Evolutionary conservation across 2,797 vertebrate genomes (phyloP).

Genomic region (Muscicapa striata): DNA sequence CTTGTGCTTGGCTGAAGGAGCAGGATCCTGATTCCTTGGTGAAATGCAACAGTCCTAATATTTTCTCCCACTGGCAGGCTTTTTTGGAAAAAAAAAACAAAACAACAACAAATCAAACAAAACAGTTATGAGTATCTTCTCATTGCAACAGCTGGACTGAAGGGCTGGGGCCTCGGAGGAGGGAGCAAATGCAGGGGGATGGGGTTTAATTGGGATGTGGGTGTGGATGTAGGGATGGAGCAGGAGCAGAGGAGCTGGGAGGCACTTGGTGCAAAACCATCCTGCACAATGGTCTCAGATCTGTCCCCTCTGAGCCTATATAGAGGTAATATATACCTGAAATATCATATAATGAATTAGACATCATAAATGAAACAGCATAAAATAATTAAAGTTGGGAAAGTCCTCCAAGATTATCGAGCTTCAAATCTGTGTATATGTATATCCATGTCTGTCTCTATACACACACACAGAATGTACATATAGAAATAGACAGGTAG

Average conservation of each 20-base stretch:
- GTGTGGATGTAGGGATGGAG: rapidly evolving
- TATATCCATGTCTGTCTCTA: neutral
- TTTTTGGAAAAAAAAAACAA: neutral
- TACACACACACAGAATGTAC: no score
- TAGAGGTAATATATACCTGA: no score
- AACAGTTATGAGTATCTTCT: neutral
- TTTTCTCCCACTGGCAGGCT: rapidly evolving
- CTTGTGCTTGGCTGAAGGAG: neutral
- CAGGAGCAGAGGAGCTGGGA: rapidly evolving
- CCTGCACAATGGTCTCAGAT: neutral
- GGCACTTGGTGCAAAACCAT: neutral
- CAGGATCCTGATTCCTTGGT: rapidly evolving
- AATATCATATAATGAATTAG: rapidly evolving
- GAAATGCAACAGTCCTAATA: neutral
- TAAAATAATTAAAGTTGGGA: neutral
- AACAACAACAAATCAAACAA: neutral
- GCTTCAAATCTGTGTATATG: neutral
- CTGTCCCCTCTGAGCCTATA: neutral
- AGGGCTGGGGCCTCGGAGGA: neutral
- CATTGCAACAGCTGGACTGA: neutral
- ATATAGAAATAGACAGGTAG: neutral
- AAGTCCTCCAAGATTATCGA: neutral
- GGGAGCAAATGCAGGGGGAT: rapidly evolving
- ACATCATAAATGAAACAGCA: neutral
- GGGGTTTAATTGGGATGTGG: neutral